Evolutionary conservation across 2,113 vertebrate species (phyloP).

Genomic region (Sinocyclocheilus anshuiensis): DNA sequence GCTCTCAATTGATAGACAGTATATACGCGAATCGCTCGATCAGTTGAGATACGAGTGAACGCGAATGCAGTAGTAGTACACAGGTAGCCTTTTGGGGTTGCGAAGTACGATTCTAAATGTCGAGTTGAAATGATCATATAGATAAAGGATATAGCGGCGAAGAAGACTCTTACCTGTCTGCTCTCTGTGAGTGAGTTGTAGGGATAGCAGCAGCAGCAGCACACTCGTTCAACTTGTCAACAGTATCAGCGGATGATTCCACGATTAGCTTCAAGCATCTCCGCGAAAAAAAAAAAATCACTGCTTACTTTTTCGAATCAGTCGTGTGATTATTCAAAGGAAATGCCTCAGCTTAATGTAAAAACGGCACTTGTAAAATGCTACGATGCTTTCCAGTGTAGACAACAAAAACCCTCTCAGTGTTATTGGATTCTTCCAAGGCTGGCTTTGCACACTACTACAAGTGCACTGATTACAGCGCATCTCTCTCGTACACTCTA

Average conservation of each 20-base stretch:
- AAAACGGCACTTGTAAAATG: neutral
- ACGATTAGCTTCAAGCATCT: constrained; percentile 11
- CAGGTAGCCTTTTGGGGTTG: neutral
- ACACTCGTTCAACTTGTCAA: constrained; percentile 41
- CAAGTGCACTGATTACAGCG: neutral
- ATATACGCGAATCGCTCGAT: neutral
- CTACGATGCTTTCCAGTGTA: neutral
- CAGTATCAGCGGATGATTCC: constrained; percentile 36
- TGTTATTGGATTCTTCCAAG: constrained; percentile 34
- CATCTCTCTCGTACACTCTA: neutral
- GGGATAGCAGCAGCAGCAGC: neutral
- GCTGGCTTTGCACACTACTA: constrained; percentile 16
- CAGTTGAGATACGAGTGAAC: neutral
- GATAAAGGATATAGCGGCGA: neutral
- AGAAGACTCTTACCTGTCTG: constrained; percentile 25
- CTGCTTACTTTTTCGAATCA: neutral
- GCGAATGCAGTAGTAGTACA: neutral
- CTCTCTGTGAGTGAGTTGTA: constrained; percentile 24
- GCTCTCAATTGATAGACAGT: neutral
- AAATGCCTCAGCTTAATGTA: neutral
- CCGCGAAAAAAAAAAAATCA: neutral
- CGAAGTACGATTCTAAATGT: neutral
- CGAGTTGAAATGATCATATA: neutral
- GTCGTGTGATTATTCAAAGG: neutral
- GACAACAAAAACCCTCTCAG: constrained; percentile 12